Evolutionary conservation across 2,113 vertebrate genomes (phyloP).

Genomic region (Grammomys surdaster): DNA sequence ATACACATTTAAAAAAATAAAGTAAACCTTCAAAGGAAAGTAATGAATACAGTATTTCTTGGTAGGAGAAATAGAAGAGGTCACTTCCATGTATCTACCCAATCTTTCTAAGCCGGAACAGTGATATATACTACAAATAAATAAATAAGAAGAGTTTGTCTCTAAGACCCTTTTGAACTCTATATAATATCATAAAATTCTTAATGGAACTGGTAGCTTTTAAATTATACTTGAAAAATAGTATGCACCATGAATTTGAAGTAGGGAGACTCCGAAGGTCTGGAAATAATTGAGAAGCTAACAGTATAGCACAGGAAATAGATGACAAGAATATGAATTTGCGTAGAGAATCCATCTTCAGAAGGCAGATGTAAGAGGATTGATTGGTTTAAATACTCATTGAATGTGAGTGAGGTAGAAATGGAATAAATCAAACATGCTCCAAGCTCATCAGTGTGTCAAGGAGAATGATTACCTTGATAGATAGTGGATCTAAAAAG

Average conservation of each 20-base stretch:
- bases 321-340: slow-evolving; percentile 37
- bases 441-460: neutral
- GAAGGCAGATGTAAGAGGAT: neutral
- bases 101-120: slow-evolving; percentile 14
- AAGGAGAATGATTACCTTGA: slow-evolving; percentile 4
- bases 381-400: slow-evolving; percentile 6
- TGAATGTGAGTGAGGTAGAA: neutral
- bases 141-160: neutral
- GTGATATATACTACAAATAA: neutral
- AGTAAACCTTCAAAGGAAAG: neutral
- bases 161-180: neutral
- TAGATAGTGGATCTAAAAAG: neutral
- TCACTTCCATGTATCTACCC: neutral
- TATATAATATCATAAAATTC: neutral
- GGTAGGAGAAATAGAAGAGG: neutral
- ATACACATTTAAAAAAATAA: neutral
- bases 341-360: slow-evolving; percentile 35
- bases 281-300: slow-evolving; percentile 10
- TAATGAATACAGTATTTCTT: neutral
- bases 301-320: slow-evolving; percentile 4
- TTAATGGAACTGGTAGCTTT: slow-evolving; percentile 4
- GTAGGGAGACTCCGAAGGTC: neutral
- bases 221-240: neutral
- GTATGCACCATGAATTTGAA: slow-evolving; percentile 8
- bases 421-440: slow-evolving; percentile 32